Conservation (phyloP, 53 echinoderm and acorn worm genomes). For the Antedon mediterranea region DNA sequence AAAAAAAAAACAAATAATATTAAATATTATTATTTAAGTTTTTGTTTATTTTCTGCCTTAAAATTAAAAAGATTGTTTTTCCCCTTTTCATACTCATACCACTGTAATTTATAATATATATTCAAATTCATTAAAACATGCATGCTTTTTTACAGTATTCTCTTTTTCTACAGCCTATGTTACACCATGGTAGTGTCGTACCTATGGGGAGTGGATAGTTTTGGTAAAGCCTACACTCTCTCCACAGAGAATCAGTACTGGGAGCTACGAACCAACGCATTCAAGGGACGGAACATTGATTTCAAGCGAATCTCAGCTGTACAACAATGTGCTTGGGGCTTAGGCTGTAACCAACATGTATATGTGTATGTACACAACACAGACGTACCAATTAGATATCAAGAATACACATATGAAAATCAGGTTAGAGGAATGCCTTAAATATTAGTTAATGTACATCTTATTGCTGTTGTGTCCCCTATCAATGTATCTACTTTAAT, state of each 20-base stretch:
- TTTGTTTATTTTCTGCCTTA: no score
- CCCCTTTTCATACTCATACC: no score
- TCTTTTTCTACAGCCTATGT: neutral
- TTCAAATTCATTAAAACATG: no score
- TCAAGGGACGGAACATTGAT: constrained; percentile 46
- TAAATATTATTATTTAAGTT: no score
- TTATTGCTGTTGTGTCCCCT: no score
- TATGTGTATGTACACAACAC: constrained; percentile 65
- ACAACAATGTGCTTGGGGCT: constrained; percentile 60
- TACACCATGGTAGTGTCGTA: constrained; percentile 39
- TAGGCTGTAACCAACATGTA: constrained; percentile 62
- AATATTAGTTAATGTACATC: no score
- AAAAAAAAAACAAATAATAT: no score
- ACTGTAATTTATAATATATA: no score
- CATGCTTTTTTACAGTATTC: neutral
- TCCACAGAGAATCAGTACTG: constrained; percentile 61
- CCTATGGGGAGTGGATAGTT: constrained; percentile 79
- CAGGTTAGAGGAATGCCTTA: no score
- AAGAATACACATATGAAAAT: constrained; percentile 84
- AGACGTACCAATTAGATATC: constrained; percentile 73
- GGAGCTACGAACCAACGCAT: constrained; percentile 48
- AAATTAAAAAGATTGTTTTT: no score
- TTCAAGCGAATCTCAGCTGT: constrained; percentile 70
- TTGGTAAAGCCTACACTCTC: constrained; percentile 57
- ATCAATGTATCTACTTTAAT: no score